Evolutionary conservation across 2,797 vertebrate species (phyloP), one percentile per base, ranked within the genome.

Genomic region (Ispidina lecontei): DNA sequence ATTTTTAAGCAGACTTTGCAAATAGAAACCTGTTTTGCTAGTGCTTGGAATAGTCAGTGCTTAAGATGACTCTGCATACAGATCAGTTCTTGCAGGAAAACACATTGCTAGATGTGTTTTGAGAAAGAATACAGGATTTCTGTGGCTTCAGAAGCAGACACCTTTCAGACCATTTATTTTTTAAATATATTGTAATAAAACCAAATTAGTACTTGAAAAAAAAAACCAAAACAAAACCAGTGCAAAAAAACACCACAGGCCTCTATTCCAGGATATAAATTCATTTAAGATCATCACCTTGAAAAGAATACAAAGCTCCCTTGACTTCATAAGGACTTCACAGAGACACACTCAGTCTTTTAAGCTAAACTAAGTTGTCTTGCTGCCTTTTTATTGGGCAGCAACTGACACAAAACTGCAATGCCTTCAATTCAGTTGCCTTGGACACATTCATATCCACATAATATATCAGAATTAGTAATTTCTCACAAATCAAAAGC

Each of bases 21-120:
- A 97, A 93, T 65, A 87, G 33, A 95, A 94, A 94, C 14, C 69
- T 84, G 65, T 55, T 94, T 87, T 96, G 41, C 28, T 75, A 91
- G 35, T 80, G 77, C 72, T 80, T 89, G 79, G 92, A 91, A 92
- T 21, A 92, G 63, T 79, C 52, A 88, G 56, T 5, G 11, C 58
- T 93, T 95, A 84, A 93, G 70, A 95, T 68, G 78, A 92, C 59
- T 74, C 74, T 43, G 90, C 91, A 95, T 92, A 95, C 58, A 84
- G 91, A 96, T 70, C 67, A 92, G 56, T 63, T 94, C 65, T 74
- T 74, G 74, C 3, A 78, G 49, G 72, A 82, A 92, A 78, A 43
- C 8, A 43, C 28, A 49, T 52, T 29, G 56, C 43, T 69, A 35
- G 44, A 62, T 0, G 0, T 7, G 21, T 56, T 70, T 9, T 9